Evolutionary conservation across 2,888 invertebrate species (phyloP).

Genomic region (Deilephila elpenor): DNA sequence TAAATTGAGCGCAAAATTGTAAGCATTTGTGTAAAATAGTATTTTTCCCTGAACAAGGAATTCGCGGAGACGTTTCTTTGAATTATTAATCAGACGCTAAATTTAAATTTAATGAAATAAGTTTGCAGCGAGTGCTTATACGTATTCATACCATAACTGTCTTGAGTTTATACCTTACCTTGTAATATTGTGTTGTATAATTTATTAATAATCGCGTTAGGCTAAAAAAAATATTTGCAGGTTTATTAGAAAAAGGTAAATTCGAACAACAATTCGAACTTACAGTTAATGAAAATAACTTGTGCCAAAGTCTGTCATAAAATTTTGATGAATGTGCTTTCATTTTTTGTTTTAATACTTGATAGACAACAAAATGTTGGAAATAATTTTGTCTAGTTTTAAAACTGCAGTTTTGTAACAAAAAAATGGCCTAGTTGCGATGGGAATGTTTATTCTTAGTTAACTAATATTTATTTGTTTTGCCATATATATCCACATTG

Average conservation of each 20-base stretch:
- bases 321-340: too few relatives aligned
- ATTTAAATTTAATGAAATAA: conserved; percentile 81
- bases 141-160: conserved; percentile 60
- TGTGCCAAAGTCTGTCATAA: too few relatives aligned
- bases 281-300: too few relatives aligned
- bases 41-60: conserved; percentile 49
- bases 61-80: conserved; percentile 66
- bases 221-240: neutral
- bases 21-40: conserved; percentile 53
- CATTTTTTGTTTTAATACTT: too few relatives aligned
- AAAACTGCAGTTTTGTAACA: too few relatives aligned
- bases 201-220: conserved; percentile 37
- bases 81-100: conserved; percentile 77
- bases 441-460: too few relatives aligned
- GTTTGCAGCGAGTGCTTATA: conserved; percentile 64
- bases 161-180: conserved; percentile 51
- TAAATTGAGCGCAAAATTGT: conserved; percentile 59
- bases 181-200: conserved; percentile 56
- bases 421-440: too few relatives aligned
- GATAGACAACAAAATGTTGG: too few relatives aligned
- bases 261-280: too few relatives aligned
- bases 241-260: neutral
- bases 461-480: too few relatives aligned
- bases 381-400: too few relatives aligned
- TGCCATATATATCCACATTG: too few relatives aligned